Percentiles rank a stretch among this genome's conserved stretches.
Conservation (phyloP, 2,888 invertebrate genomes). For the Gisinianus flammeolus region DNA sequence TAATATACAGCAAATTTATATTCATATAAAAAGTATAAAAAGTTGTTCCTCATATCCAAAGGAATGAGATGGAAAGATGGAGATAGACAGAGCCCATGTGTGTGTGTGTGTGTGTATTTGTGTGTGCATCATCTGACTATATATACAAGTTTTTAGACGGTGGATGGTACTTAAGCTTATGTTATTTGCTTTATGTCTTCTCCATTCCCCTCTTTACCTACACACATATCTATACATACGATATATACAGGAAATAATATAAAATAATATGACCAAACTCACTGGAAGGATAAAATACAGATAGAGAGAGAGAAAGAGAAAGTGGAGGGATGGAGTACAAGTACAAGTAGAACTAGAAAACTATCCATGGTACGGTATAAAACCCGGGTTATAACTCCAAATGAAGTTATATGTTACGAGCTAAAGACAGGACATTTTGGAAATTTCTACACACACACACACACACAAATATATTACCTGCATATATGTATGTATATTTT, state of each 20-base stretch:
- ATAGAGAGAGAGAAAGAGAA: neutral
- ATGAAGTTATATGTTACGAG: neutral
- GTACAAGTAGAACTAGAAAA: neutral
- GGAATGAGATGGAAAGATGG: neutral
- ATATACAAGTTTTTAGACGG: neutral
- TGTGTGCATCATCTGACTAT: neutral
- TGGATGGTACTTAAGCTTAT: neutral
- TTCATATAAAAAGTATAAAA: neutral
- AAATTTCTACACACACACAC: neutral
- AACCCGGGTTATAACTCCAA: neutral
- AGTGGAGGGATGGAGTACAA: neutral
- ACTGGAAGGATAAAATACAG: neutral
- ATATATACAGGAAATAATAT: neutral
- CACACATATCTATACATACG: neutral
- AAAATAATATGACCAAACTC: neutral
- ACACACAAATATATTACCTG: neutral
- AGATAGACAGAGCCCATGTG: neutral
- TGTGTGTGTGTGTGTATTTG: neutral
- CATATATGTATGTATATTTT: too few relatives aligned
- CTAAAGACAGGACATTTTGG: slow-evolving; percentile 7
- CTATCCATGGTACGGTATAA: neutral
- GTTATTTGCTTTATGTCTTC: neutral
- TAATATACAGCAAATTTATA: neutral
- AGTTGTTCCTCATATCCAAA: neutral
- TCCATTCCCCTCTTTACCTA: neutral